phyloP scores from a whole-genome alignment of 2,113 vertebrate genomes.

The Notarius lentiginosus region DNA sequence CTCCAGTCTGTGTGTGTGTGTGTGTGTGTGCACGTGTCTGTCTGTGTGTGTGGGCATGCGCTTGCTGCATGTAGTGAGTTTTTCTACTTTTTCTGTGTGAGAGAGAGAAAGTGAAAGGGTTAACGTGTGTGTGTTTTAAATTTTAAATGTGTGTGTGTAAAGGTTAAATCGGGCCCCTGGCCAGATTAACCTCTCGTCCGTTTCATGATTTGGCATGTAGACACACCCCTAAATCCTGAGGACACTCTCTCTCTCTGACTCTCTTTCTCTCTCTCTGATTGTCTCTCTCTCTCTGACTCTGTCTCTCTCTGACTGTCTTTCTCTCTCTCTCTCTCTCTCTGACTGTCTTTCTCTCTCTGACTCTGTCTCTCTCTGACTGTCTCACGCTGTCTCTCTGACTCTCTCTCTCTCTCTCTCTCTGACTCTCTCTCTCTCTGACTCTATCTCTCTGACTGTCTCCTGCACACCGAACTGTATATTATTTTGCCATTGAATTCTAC shows the following conservation, averaged over 20 bases:
- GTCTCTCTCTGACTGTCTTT: no score
- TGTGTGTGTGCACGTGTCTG: constrained; percentile 7
- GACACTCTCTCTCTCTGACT: not conserved
- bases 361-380: no score
- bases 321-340: no score
- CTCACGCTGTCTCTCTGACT: no score
- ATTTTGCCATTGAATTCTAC: not conserved
- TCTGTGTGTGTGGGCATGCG: constrained; percentile 14
- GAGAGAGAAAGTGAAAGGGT: not conserved
- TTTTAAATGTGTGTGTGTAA: constrained; percentile 55
- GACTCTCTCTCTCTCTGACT: no score
- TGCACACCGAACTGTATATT: constrained; percentile 63
- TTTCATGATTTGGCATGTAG: constrained; percentile 79
- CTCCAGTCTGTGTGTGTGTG: constrained; percentile 22
- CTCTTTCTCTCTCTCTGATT: no score
- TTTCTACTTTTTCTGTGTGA: not conserved
- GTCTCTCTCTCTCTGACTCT: no score
- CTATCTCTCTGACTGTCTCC: no score
- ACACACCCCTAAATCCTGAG: constrained; percentile 78
- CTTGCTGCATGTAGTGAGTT: constrained; percentile 31
- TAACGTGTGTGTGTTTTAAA: constrained; percentile 41
- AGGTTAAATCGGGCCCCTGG: constrained; percentile 76
- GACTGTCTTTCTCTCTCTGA: no score
- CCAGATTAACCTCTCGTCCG: constrained; percentile 79
- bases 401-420: no score